Base-by-base conservation (phyloP, 2,797 vertebrate species). In the Neostethus bicornis region DNA sequence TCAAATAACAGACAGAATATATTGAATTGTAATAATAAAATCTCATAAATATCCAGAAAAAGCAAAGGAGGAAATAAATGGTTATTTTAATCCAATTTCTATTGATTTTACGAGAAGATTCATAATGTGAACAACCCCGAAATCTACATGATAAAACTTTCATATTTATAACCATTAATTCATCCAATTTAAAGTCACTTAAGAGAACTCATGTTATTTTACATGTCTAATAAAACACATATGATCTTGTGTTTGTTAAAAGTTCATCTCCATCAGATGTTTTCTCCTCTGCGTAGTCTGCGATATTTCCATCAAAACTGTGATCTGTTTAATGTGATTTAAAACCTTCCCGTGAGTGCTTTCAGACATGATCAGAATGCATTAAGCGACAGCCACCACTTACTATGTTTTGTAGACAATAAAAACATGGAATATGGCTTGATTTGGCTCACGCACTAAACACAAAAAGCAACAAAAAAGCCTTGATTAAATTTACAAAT, bases 181-280 rank as follows among this genome's bases (percentile, higher is more conserved):
- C 16, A 34, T 42, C 28, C 29, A 34, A 12, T 42, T 21, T 39
- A 25, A 47, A 28, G 31, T 39, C 50, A 51, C 19, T 17, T 13
- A 23, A 17, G 31, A 62, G 20, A 28, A 11, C 20, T 39, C 41
- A 20, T 32, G 20, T n/a, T n/a, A n/a, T n/a, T n/a, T n/a, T n/a
- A n/a, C n/a, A n/a, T n/a, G n/a, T n/a, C n/a, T n/a, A n/a, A n/a
- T n/a, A n/a, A n/a, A n/a, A n/a, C n/a, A n/a, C n/a, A n/a, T n/a
- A n/a, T n/a, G n/a, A n/a, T n/a, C n/a, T n/a, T n/a, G n/a, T n/a
- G n/a, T n/a, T n/a, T n/a, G n/a, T n/a, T n/a, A n/a, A n/a, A n/a
- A n/a, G n/a, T n/a, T n/a, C n/a, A n/a, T n/a, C n/a, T n/a, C n/a
- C n/a, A 32, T 32, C 32, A 13, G 12, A 31, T 13, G 10, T 10